Percentiles rank a stretch among this genome's conserved stretches.
Evolutionary conservation across 1,140 invertebrate genomes (phyloP).

Genomic region (Trichonephila clavipes): DNA sequence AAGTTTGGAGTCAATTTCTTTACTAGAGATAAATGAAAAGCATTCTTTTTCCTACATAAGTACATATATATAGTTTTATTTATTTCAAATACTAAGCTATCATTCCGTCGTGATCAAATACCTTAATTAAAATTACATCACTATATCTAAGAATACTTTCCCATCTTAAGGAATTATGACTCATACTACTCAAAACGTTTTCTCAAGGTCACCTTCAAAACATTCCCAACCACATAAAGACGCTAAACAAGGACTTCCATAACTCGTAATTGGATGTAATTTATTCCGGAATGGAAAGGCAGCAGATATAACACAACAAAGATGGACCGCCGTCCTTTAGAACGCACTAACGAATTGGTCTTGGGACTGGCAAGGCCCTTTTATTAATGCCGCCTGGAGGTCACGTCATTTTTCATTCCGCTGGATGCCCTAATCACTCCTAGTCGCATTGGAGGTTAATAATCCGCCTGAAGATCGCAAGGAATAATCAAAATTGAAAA

Average conservation of each 20-base stretch:
- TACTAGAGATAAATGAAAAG: too few relatives aligned
- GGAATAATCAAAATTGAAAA: constrained; percentile 46
- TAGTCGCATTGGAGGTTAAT: constrained; percentile 3
- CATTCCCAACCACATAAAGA: constrained; percentile 21
- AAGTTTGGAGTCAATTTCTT: too few relatives aligned
- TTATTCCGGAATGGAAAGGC: constrained; percentile 43
- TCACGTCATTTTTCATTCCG: constrained; percentile 21
- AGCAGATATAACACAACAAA: constrained; percentile 24
- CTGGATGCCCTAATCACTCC: neutral
- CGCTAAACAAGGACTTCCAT: constrained; percentile 7
- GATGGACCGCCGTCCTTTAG: constrained; percentile 1
- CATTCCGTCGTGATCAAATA: too few relatives aligned
- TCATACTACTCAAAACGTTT: neutral
- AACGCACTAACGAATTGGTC: constrained; percentile 36
- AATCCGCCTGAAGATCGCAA: constrained; percentile 1
- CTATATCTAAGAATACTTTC: neutral
- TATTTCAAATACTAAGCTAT: too few relatives aligned
- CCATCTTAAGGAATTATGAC: neutral
- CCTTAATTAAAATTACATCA: too few relatives aligned
- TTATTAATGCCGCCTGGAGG: constrained; percentile 18
- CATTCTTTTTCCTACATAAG: too few relatives aligned
- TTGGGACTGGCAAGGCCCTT: neutral
- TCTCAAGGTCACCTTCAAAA: constrained; percentile 53
- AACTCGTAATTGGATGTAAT: constrained; percentile 56
- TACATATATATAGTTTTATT: too few relatives aligned